Base-by-base conservation (phyloP, 1,140 invertebrate genomes). In the Agrilus planipennis region DNA sequence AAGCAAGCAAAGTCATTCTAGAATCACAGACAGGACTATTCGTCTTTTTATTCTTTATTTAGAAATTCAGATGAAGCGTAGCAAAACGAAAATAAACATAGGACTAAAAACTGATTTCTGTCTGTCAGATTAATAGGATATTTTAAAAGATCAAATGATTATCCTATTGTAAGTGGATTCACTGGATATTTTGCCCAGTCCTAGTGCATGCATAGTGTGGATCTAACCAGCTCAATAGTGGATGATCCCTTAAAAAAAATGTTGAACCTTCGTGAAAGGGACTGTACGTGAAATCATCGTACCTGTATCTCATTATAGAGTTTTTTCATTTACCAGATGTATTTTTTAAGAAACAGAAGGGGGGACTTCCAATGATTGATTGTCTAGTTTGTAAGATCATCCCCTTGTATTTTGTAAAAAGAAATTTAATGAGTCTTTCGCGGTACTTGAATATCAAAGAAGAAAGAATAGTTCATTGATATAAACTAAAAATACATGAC, bases 241-340 rank as follows among this genome's bases (percentile, higher is more conserved):
- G 53, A 53, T 53, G 51, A 51, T 55, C 51, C 50, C 52, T 55
- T 51, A 42, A 44, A 43, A 47, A 53, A 46, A 49, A 49, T 53
- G 48, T 53, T 49, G 52, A 49, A 51, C 43, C 41, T 35, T 35
- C 17, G 34, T 30, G 36, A 19, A 28, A 39, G 32, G 27, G 22
- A 22, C 15, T 39, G 37, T 28, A 39, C 16, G 22, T 29, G 22
- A 39, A 12, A 27, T 29, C 22, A 16, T 39, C 22, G 37, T 27
- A 29, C 22, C 27, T 39, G 39, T 27, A 30, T 27, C 34, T 27
- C 11, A 14, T 7, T 9, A 1, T 10, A 14, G 15, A 32, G 27
- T 27, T 25, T 31, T 31, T 11, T 40, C 21, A 36, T 18, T 36
- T 36, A 12, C 23, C 34, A 36, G 18, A 34, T 34, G 20, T 34